Conservation (phyloP, 2,888 invertebrate genomes). For the Mamestra brassicae region DNA sequence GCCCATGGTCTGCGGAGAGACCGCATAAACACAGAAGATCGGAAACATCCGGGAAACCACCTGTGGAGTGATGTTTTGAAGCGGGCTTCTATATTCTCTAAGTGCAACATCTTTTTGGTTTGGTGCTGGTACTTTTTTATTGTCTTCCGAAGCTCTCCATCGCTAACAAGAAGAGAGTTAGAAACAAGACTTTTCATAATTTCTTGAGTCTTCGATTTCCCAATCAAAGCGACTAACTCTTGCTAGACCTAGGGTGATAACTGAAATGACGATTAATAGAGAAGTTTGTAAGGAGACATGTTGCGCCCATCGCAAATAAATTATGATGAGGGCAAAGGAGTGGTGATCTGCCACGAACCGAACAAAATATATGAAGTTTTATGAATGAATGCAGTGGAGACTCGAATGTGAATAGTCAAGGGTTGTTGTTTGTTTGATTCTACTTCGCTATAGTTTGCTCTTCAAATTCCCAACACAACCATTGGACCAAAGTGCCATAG, state of each 20-base stretch:
- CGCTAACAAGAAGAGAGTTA: too few relatives aligned
- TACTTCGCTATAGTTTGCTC: not conserved
- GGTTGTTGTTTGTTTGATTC: not conserved
- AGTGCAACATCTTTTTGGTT: not conserved
- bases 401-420: not conserved
- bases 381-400: not conserved
- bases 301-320: not conserved
- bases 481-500: not conserved
- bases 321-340: not conserved
- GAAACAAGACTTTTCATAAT: not conserved
- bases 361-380: too few relatives aligned
- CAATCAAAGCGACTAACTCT: not conserved
- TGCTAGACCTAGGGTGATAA: not conserved
- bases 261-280: not conserved
- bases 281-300: not conserved
- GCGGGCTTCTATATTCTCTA: too few relatives aligned
- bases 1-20: not conserved
- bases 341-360: too few relatives aligned
- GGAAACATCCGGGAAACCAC: not conserved
- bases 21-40: too few relatives aligned
- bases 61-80: not conserved
- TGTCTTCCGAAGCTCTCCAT: not conserved
- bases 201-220: not conserved
- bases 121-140: not conserved
- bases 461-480: not conserved